Percentiles rank a stretch among this genome's conserved stretches.
Evolutionary conservation across 1,140 invertebrate species (phyloP).

Genomic region (Antheraea mylitta): DNA sequence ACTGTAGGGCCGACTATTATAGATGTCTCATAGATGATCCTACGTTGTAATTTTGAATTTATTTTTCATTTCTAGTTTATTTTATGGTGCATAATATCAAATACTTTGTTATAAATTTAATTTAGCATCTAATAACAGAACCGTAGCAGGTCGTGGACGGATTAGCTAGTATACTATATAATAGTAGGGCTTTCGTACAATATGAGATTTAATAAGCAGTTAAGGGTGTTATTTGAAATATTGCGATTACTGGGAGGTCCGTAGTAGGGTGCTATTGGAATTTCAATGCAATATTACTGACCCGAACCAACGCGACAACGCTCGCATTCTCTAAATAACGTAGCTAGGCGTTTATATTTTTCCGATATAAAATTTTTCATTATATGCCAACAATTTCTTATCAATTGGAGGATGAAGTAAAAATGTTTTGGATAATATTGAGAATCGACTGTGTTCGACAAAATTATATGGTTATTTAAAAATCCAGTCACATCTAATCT

Average conservation of each 20-base stretch:
- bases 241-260: slow-evolving; percentile 21
- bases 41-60: too few relatives aligned
- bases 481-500: too few relatives aligned
- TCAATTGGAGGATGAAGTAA: too few relatives aligned
- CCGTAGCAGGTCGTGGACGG: too few relatives aligned
- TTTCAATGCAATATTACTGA: slow-evolving; percentile 26
- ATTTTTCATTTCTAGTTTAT: not conserved
- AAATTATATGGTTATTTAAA: too few relatives aligned
- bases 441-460: too few relatives aligned
- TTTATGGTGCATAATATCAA: not conserved
- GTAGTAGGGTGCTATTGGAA: slow-evolving; percentile 18
- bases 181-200: not conserved
- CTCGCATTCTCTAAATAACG: slow-evolving; percentile 15
- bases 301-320: not conserved
- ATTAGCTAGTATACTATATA: not conserved
- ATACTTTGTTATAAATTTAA: too few relatives aligned
- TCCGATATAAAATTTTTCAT: slow-evolving; percentile 17
- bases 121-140: too few relatives aligned
- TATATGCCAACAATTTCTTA: not conserved
- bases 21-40: too few relatives aligned
- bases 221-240: slow-evolving; percentile 11
- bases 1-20: too few relatives aligned
- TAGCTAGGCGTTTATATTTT: slow-evolving; percentile 21
- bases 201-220: not conserved
- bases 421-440: too few relatives aligned